A percentile compares a stretch with the other conserved stretches of the same genome.
phyloP scores from a whole-genome alignment of 30 jellyfish, hydroid and myxozoan species.

The Hydractinia symbiolongicarpus region DNA sequence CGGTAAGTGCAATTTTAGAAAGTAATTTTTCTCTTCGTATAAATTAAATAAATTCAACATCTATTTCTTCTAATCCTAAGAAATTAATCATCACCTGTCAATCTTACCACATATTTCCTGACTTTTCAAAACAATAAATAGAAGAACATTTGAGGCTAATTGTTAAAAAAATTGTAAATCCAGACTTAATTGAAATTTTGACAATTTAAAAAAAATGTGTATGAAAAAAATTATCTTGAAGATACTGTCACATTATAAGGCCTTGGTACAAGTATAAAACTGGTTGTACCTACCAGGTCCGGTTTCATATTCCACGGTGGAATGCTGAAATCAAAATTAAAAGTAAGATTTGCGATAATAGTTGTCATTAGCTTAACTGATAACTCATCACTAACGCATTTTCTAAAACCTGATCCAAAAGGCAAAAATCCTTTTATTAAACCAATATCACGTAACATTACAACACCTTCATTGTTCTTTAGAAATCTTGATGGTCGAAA shows the following conservation, averaged over 20 bases:
- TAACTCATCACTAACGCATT: constrained; percentile 13
- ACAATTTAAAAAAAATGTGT: not conserved
- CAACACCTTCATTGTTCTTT: not conserved
- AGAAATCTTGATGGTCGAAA: constrained; percentile 5
- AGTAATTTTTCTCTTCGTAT: too few species aligned
- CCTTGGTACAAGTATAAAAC: not conserved
- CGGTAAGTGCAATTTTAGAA: too few species aligned
- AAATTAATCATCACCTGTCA: too few species aligned
- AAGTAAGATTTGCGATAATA: constrained; percentile 10
- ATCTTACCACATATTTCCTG: too few species aligned
- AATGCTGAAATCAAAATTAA: not conserved
- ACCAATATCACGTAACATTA: not conserved
- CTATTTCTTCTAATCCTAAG: too few species aligned
- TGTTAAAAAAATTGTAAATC: too few species aligned
- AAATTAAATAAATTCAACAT: too few species aligned
- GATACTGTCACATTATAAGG: not conserved
- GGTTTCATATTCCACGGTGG: constrained; percentile 14
- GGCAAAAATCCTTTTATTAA: constrained; percentile 12
- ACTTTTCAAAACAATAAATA: too few species aligned
- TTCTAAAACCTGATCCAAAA: constrained; percentile 6
- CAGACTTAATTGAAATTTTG: too few species aligned
- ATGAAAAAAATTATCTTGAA: not conserved
- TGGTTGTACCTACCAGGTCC: not conserved
- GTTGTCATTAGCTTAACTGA: constrained; percentile 2
- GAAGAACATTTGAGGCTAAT: too few species aligned